Evolutionary conservation across 2,113 vertebrate species (phyloP), one percentile per base, ranked within the genome.

Genomic region (Colistium nudipinnis): DNA sequence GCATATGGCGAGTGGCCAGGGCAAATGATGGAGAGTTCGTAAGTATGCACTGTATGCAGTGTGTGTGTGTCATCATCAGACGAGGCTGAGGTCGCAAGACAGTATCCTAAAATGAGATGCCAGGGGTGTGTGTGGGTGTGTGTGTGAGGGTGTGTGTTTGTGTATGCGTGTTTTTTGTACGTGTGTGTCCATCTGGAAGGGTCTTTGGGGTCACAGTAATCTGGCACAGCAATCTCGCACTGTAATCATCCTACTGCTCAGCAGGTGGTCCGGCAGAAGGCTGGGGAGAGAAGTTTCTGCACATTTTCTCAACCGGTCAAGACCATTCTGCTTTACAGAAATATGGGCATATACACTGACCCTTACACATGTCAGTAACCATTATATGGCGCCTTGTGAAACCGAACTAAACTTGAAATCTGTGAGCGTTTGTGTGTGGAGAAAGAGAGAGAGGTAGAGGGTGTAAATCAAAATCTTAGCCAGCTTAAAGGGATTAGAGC

Each of bases 191-290:
- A 90, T 90, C 90, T 87, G 88, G 79, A 88, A 27, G 76, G 85
- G 81, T 90, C 76, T 39, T 79, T 16, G 16, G 76, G 91, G 91
- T 91, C 85, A 83, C 67, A 77, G 84, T 87, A 87, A 90, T 91
- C 90, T 90, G 85, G 86, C 84, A 80, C 78, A 83, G 88, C 80
- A 81, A 84, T 84, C 81, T 91, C 81, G 22, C 77, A 81, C 78
- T 87, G 86, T 89, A 90, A 91, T 87, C 81, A 90, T 84, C 81
- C 78, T 74, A 69, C 75, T 68, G 78, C 83, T 75, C 81, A 87
- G 85, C 85, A 86, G 87, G 89, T 91, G 89, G 88, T 82, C 60
- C 14, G n/a, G 57, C 86, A 85, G 86, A 84, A 80, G 87, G 82
- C 76, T 53, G 70, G 74, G 59, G 70, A 83, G 61, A 64, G 81